These are phyloP conservation scores for Orientallactaga bullata DNA, from an alignment of 2,113 vertebrate species.

Conservation along the genomic window DNA sequence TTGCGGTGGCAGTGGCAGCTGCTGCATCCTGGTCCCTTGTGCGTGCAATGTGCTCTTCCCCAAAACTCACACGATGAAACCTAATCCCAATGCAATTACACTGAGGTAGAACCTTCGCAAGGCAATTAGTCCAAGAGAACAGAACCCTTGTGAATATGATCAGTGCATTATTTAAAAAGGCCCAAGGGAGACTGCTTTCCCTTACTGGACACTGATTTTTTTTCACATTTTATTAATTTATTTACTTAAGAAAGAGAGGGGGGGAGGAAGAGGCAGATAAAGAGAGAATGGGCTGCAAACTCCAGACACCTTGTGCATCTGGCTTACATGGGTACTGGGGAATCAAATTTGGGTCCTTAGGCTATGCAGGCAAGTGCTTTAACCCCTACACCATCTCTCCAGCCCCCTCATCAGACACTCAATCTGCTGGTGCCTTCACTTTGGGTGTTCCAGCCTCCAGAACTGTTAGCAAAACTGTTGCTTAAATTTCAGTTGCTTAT, in stretches of 20 bases:
- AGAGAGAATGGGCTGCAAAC: neutral
- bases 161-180: neutral
- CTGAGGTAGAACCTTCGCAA: neutral
- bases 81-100: neutral
- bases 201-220: neutral
- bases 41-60: neutral
- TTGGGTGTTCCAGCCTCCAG: neutral
- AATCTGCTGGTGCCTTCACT: neutral
- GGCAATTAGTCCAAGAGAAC: neutral
- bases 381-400: no score
- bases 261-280: neutral
- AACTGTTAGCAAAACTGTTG: neutral
- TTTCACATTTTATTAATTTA: no score
- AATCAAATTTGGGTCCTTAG: no score
- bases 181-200: neutral
- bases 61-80: neutral
- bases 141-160: neutral
- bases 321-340: no score
- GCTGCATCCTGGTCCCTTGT: neutral
- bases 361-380: no score
- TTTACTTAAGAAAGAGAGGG: no score
- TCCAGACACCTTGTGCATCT: no score
- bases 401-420: neutral
- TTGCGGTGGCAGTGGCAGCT: neutral
- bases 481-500: neutral